Conservation (phyloP, 1,140 invertebrate species). For the Paraescarpia echinospica region DNA sequence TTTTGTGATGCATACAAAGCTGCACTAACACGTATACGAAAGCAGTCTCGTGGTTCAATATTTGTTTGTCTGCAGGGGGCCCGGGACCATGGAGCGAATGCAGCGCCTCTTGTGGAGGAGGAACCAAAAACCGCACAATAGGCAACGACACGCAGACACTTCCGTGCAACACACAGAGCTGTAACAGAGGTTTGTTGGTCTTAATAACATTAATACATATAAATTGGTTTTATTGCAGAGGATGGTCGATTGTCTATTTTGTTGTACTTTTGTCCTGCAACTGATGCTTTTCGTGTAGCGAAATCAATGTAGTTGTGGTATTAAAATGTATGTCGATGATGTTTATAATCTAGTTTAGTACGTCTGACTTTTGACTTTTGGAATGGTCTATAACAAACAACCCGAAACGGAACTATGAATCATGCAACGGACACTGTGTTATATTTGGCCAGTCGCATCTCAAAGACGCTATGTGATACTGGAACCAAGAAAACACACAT, state of each 20-base stretch:
- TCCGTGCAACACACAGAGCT: neutral
- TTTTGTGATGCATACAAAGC: neutral
- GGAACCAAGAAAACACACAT: no score
- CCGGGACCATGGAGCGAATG: neutral
- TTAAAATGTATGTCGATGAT: no score
- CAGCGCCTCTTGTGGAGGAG: neutral
- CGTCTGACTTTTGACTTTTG: no score
- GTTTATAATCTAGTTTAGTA: no score
- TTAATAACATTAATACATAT: neutral
- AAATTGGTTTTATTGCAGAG: neutral
- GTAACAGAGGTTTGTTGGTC: neutral
- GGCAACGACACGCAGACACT: neutral
- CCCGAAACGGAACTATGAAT: no score
- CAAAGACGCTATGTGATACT: no score
- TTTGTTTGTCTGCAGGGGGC: neutral
- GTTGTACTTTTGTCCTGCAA: neutral
- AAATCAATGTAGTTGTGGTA: no score
- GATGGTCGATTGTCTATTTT: neutral
- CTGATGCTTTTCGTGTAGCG: neutral
- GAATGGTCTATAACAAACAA: no score
- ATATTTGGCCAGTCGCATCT: no score
- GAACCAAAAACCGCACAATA: neutral
- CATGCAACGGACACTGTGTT: no score
- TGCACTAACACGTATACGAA: neutral
- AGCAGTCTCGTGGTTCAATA: neutral